phyloP scores from a whole-genome alignment of 2,888 invertebrate species.

The Harpagoxenus sublaevis region DNA sequence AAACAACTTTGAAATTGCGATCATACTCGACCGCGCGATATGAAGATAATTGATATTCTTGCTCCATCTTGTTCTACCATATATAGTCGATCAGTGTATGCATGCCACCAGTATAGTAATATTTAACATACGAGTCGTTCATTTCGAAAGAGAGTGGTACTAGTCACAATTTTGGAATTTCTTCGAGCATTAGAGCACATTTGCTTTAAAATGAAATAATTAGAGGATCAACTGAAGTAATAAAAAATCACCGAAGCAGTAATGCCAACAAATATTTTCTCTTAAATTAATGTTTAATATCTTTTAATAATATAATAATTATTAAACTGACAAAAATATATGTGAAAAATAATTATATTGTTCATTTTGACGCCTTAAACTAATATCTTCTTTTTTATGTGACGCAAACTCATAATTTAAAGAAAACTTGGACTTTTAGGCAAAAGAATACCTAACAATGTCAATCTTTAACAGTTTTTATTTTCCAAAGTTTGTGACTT shows the following conservation, averaged over 20 bases:
- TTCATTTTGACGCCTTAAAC: background rate
- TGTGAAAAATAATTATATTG: background rate
- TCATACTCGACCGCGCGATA: background rate
- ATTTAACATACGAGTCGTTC: conserved; percentile 36
- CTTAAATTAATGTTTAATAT: background rate
- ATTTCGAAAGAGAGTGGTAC: conserved; percentile 40
- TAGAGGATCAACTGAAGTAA: background rate
- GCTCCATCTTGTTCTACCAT: conserved; percentile 72
- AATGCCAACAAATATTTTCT: background rate
- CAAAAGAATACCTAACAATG: background rate
- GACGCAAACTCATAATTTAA: background rate
- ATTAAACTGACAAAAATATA: background rate
- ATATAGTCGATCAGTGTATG: conserved; percentile 7
- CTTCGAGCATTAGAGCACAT: background rate
- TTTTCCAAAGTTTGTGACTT: conserved; percentile 30
- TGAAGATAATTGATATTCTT: conserved; percentile 69
- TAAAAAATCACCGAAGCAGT: background rate
- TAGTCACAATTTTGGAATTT: conserved; percentile 21
- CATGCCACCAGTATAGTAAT: conserved; percentile 47
- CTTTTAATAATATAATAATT: background rate
- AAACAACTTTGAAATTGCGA: conserved; percentile 25
- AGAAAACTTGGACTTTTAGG: background rate
- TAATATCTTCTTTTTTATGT: background rate
- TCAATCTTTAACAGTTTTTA: background rate
- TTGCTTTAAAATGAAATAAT: background rate